Percentiles rank a stretch among this genome's conserved stretches.
These are phyloP conservation scores for Anas acuta DNA, from an alignment of 2,797 vertebrate genomes.

Conservation along the genomic window DNA sequence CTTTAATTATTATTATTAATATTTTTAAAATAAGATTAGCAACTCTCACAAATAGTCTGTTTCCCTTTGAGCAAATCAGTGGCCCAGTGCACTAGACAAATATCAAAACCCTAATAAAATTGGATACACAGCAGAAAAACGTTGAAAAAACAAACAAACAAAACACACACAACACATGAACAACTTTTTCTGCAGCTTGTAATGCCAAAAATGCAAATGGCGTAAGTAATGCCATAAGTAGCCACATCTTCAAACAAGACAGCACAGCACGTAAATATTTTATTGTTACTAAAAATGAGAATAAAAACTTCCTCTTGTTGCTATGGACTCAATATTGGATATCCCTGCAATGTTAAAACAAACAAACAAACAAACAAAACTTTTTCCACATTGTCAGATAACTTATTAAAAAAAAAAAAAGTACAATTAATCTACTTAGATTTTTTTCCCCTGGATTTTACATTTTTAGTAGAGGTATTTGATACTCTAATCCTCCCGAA, in stretches of 20 bases:
- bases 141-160: background rate
- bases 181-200: background rate
- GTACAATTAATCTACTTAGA: background rate
- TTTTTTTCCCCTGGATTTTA: background rate
- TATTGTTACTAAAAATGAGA: background rate
- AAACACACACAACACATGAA: background rate
- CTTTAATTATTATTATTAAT: no score
- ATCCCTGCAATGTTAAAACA: background rate
- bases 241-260: background rate
- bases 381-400: background rate
- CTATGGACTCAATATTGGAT: background rate
- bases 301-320: background rate
- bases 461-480: background rate
- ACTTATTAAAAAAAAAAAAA: background rate
- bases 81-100: background rate
- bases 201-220: background rate
- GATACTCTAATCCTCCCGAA: background rate
- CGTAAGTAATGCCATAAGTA: background rate
- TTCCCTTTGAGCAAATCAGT: background rate
- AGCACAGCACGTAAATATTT: background rate
- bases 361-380: background rate
- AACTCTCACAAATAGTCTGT: background rate
- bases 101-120: background rate
- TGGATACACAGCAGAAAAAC: background rate
- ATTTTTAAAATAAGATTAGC: background rate